Percentiles rank a stretch among this genome's conserved stretches.
Evolutionary conservation across 2,113 vertebrate species (phyloP).

Genomic region (Nothobranchius kuhntae): DNA sequence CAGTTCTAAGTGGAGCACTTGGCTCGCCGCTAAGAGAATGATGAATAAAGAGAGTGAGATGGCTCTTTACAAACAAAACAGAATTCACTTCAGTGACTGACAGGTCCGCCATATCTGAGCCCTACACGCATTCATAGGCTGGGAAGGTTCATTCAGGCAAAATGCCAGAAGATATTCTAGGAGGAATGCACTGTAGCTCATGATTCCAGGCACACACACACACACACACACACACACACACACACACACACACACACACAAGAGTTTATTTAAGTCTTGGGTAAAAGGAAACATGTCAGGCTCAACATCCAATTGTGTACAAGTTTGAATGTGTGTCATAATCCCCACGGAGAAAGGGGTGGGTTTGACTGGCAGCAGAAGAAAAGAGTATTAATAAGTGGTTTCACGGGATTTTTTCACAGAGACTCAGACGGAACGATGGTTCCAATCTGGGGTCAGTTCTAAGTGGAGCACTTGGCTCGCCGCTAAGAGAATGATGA

Average conservation of each 20-base stretch:
- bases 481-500: constrained; percentile 6
- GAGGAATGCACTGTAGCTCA: neutral
- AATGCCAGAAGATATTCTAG: constrained; percentile 11
- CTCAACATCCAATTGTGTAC: too few relatives aligned
- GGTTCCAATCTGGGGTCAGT: constrained; percentile 24
- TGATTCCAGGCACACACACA: too few relatives aligned
- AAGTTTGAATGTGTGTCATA: too few relatives aligned
- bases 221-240: too few relatives aligned
- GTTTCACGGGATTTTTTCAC: neutral
- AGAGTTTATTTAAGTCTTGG: too few relatives aligned
- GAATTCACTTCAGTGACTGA: constrained; percentile 15
- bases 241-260: too few relatives aligned
- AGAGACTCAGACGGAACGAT: constrained; percentile 12
- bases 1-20: constrained; percentile 29
- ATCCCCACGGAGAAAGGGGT: too few relatives aligned
- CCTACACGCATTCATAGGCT: constrained; percentile 26
- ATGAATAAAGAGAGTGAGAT: neutral
- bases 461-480: constrained; percentile 34
- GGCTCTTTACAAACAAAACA: neutral
- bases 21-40: constrained; percentile 14
- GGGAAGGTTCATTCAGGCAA: constrained; percentile 28
- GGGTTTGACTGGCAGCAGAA: too few relatives aligned
- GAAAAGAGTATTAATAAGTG: too few relatives aligned
- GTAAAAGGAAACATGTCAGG: too few relatives aligned
- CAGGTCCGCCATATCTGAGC: neutral